Evolutionary conservation across 2,888 invertebrate species (phyloP), one percentile per base, ranked within the genome.

Genomic region (Hydrotaea cyrtoneurina): DNA sequence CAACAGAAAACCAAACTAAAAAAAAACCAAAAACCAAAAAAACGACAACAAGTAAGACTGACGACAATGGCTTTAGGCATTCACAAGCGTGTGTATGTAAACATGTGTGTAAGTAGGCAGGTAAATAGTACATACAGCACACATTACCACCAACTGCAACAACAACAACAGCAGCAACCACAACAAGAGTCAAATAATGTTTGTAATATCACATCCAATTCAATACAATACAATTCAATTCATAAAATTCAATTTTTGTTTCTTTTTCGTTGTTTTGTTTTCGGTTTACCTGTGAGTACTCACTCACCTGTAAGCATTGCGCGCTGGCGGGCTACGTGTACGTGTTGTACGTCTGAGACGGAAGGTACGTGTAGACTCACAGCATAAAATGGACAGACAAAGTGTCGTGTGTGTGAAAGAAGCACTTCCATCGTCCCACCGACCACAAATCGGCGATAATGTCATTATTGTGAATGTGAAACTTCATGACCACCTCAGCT

Each of bases 181-280:
- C 15, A 31, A 31, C 31, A 31, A 31, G 5, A 43, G 10, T 2
- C 50, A n/a, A 2, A 15, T 50, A n/a, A n/a, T n/a, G 50, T 50
- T 13, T 39, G 39, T 39, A n/a, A 13, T 50, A 50, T n/a, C 50
- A 50, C 50, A 50, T 15, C 69, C 73, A 75, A 71, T 62, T 78
- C 59, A 50, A 50, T 50, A 13, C 15, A n/a, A 50, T 50, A 50
- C 5, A 71, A 75, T 78, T 82, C 78, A 78, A 82, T 82, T 82
- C 82, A 78, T 78, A 82, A 78, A 50, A 69, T 78, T 82, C 66
- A 66, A 69, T 74, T 80, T 36, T 77, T 19, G 36, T 57, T 15
- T 50, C 4, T 50, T 43, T 43, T 39, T 31, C 5, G 19, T 75
- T 75, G 2, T 46, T 19, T 2, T n/a, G n/a, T n/a, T 15, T 50